Evolutionary conservation across 2,888 invertebrate genomes (phyloP).

Genomic region (Dicyrtoma fusca): DNA sequence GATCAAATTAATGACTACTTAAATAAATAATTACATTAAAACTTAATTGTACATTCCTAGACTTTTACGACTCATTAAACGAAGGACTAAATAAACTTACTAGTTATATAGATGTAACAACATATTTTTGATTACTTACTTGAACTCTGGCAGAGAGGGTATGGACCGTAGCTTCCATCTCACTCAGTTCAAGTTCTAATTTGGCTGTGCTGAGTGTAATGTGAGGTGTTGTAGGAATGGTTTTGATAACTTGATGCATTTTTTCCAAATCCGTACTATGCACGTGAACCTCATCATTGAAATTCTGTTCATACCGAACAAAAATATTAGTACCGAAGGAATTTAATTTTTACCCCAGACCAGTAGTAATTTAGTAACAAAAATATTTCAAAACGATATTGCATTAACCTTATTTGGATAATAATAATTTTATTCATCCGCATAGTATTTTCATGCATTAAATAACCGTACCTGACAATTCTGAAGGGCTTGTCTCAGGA

Average conservation of each 20-base stretch:
- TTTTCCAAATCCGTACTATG: conserved; percentile 52
- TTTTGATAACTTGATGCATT: conserved; percentile 50
- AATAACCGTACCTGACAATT: conserved; percentile 66
- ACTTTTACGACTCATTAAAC: too few species aligned
- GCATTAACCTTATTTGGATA: background rate
- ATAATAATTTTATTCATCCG: too few species aligned
- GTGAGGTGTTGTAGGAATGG: conserved; percentile 53
- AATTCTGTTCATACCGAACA: conserved; percentile 38
- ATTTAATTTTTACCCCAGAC: too few species aligned
- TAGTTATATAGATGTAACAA: too few species aligned
- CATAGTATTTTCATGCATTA: background rate
- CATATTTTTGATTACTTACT: conserved; percentile 45
- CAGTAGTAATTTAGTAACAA: background rate
- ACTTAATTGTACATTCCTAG: too few species aligned
- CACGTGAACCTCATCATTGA: conserved; percentile 54
- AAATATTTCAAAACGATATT: background rate
- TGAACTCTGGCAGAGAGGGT: conserved; percentile 55
- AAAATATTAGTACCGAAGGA: too few species aligned
- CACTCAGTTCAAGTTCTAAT: conserved; percentile 52
- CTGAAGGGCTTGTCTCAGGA: conserved; percentile 74
- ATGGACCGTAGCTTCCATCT: conserved; percentile 55
- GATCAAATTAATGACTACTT: too few species aligned
- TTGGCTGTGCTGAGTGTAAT: conserved; percentile 50
- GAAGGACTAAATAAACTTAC: too few species aligned
- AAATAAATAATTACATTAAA: too few species aligned